Evolutionary conservation across 2,113 vertebrate genomes (phyloP).

Genomic region (Eubucco bourcierii): DNA sequence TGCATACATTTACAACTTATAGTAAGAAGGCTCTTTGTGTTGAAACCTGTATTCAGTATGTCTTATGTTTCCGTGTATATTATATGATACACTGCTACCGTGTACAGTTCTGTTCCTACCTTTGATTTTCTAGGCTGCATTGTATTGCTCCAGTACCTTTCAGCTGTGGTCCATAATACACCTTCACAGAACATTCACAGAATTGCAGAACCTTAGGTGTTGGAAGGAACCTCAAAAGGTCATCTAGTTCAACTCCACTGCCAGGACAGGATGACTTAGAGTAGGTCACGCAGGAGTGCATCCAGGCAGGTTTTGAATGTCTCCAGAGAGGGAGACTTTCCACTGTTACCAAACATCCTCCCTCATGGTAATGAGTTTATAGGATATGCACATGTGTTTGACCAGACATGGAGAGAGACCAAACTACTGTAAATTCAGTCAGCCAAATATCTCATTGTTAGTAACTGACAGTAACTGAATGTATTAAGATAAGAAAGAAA

Average conservation of each 20-base stretch:
- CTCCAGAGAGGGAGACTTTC: background rate
- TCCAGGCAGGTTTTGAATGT: too few relatives aligned
- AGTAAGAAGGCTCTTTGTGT: background rate
- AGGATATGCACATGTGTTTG: background rate
- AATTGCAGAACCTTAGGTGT: too few relatives aligned
- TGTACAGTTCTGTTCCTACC: background rate
- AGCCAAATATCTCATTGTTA: background rate
- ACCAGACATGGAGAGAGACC: background rate
- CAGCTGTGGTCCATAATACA: background rate
- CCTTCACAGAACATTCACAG: too few relatives aligned
- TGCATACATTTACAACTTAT: background rate
- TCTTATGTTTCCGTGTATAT: background rate
- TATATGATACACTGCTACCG: background rate
- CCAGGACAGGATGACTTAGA: too few relatives aligned
- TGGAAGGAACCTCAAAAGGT: too few relatives aligned
- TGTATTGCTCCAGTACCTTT: background rate
- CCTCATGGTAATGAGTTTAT: background rate
- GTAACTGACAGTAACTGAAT: background rate
- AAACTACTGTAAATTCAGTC: background rate
- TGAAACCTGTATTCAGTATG: background rate
- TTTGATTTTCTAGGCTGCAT: fast-evolving
- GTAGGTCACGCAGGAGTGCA: too few relatives aligned
- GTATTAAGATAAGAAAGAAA: background rate
- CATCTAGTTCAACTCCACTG: too few relatives aligned
- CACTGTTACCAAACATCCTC: background rate